Percentiles rank a stretch among this genome's conserved stretches.
Conservation (phyloP, 2,888 invertebrate species). For the Dynastes tityus region DNA sequence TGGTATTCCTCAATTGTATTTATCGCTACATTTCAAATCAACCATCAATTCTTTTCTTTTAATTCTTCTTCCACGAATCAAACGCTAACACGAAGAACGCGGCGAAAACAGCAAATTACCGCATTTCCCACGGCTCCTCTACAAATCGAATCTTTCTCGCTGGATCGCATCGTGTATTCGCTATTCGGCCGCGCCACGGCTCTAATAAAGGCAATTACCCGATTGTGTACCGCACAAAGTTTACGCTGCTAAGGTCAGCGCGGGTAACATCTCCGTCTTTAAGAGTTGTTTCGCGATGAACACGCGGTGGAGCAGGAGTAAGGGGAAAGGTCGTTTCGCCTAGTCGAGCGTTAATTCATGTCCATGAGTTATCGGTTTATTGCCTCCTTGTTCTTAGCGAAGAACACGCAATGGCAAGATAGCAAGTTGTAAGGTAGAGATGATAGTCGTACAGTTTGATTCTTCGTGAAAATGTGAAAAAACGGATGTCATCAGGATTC, state of each 20-base stretch:
- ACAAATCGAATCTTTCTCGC: too few relatives aligned
- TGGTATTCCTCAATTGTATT: too few relatives aligned
- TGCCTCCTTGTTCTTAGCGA: slow-evolving; percentile 18
- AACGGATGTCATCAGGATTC: too few relatives aligned
- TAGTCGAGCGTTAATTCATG: slow-evolving; percentile 31
- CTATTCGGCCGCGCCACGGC: neutral
- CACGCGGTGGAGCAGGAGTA: neutral
- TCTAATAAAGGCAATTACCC: slow-evolving; percentile 28
- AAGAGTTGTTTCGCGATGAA: too few relatives aligned
- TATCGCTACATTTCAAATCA: too few relatives aligned
- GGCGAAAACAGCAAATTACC: neutral
- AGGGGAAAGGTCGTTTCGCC: neutral
- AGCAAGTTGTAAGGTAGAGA: too few relatives aligned
- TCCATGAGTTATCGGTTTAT: slow-evolving; percentile 32
- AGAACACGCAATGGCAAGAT: too few relatives aligned
- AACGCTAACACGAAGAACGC: neutral
- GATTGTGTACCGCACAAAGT: slow-evolving; percentile 10
- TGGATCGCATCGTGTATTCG: neutral
- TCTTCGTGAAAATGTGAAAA: too few relatives aligned
- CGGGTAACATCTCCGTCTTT: neutral
- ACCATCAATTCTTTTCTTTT: too few relatives aligned
- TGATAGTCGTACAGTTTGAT: too few relatives aligned
- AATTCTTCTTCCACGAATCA: neutral
- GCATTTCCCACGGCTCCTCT: slow-evolving; percentile 3
- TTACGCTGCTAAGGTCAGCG: slow-evolving; percentile 21